A percentile compares a stretch with the other conserved stretches of the same genome.
Evolutionary conservation across 2,888 invertebrate species (phyloP).

Genomic region (Mesorhabditis belari): DNA sequence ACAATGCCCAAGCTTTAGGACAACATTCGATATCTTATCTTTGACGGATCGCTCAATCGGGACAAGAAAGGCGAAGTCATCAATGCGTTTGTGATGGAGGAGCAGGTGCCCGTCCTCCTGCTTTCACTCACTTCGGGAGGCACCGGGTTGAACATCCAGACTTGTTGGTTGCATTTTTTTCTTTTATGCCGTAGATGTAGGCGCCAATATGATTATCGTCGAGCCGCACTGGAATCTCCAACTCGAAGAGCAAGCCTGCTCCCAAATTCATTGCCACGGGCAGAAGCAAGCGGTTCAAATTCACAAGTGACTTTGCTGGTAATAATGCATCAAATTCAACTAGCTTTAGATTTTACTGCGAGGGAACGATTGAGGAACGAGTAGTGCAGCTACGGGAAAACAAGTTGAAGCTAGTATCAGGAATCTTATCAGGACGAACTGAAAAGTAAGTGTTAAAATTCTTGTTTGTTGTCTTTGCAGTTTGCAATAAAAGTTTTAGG

Average conservation of each 20-base stretch:
- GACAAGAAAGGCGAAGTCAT: not conserved
- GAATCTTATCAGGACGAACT: conserved; percentile 44
- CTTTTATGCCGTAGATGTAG: conserved; percentile 56
- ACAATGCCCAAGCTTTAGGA: not conserved
- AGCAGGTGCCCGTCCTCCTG: conserved; percentile 54
- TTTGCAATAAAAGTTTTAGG: no score
- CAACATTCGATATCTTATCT: not conserved
- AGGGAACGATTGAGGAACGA: conserved; percentile 79
- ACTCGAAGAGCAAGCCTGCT: conserved; percentile 85
- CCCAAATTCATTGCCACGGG: conserved; percentile 82
- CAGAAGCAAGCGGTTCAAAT: conserved; percentile 74
- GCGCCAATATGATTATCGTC: conserved; percentile 78
- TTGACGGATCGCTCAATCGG: not conserved
- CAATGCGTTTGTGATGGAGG: not conserved
- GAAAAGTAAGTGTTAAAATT: no score
- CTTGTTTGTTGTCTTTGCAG: no score
- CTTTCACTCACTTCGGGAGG: conserved; percentile 87
- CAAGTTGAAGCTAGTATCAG: conserved; percentile 69
- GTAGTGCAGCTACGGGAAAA: conserved; percentile 73
- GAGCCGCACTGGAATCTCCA: conserved; percentile 96
- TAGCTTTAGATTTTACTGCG: conserved; percentile 67
- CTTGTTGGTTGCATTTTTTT: not conserved
- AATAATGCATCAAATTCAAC: not conserved
- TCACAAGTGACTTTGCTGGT: conserved; percentile 65
- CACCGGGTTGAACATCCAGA: conserved; percentile 79